Evolutionary conservation across 2,113 vertebrate species (phyloP).

Genomic region (Rhombomys opimus): DNA sequence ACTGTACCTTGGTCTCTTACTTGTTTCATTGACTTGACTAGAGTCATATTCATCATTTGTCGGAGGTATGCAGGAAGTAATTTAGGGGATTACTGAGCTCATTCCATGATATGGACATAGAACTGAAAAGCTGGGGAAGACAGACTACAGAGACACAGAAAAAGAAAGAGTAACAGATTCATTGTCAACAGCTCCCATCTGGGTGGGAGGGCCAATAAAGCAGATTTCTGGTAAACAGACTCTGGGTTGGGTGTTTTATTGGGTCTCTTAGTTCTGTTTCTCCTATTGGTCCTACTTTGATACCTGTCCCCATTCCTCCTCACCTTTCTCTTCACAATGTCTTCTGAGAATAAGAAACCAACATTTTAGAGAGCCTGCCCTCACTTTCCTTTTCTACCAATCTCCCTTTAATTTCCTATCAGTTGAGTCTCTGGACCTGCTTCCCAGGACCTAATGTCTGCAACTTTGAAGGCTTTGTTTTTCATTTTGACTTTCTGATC

Average conservation of each 20-base stretch:
- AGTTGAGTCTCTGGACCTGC: background rate
- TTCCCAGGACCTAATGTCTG: background rate
- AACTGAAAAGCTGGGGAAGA: background rate
- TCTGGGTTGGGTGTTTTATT: no score
- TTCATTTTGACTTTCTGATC: background rate
- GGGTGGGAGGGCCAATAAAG: no score
- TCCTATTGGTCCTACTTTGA: no score
- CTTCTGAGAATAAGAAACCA: no score
- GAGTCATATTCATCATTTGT: background rate
- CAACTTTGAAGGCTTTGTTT: background rate
- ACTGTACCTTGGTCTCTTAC: background rate
- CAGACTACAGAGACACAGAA: background rate
- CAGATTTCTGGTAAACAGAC: no score
- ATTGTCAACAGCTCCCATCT: no score
- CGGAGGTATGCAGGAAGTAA: background rate
- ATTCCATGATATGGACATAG: background rate
- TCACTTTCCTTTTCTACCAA: no score
- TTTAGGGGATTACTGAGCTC: background rate
- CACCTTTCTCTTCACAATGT: no score
- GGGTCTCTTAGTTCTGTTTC: no score
- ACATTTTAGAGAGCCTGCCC: no score
- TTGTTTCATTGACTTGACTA: background rate
- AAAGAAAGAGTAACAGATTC: background rate
- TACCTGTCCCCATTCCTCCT: no score
- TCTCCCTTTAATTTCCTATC: no score